These are phyloP conservation scores for Sarcophaga caerulescens DNA, from an alignment of 2,888 invertebrate genomes.

Conservation along the genomic window DNA sequence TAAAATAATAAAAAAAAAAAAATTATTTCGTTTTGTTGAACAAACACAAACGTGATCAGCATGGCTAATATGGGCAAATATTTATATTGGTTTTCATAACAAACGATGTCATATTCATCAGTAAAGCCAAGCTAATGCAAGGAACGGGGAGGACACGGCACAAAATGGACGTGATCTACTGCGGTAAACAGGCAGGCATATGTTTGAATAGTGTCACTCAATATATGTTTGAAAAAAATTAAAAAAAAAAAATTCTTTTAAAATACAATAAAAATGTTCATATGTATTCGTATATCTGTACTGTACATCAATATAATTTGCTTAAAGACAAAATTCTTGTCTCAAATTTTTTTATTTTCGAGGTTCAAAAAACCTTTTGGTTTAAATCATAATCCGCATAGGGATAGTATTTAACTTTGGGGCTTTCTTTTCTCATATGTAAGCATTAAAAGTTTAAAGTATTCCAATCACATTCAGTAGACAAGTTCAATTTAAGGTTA, in stretches of 20 bases:
- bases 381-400: too few relatives aligned
- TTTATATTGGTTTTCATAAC: conserved; percentile 67
- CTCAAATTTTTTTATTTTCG: too few relatives aligned
- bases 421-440: not conserved
- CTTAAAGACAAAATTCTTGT: too few relatives aligned
- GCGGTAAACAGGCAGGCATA: not conserved
- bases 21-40: conserved; percentile 67
- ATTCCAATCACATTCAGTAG: conserved; percentile 55
- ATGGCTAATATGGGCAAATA: conserved; percentile 67
- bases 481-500: conserved; percentile 59
- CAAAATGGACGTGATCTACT: conserved; percentile 61
- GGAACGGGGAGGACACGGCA: conserved; percentile 35
- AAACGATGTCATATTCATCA: conserved; percentile 68
- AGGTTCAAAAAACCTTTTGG: too few relatives aligned
- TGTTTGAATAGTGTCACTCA: conserved; percentile 51
- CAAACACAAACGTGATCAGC: conserved; percentile 66
- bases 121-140: conserved; percentile 62
- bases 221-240: not conserved
- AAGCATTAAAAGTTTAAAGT: conserved; percentile 52
- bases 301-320: too few relatives aligned
- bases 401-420: too few relatives aligned
- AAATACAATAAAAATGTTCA: not conserved
- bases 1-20: conserved; percentile 44
- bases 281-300: too few relatives aligned
- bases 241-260: too few relatives aligned